A percentile compares a stretch with the other conserved stretches of the same genome.
These are phyloP conservation scores for Galeopsomyia nigrocyanea DNA, from an alignment of 2,888 invertebrate species.

Conservation along the genomic window DNA sequence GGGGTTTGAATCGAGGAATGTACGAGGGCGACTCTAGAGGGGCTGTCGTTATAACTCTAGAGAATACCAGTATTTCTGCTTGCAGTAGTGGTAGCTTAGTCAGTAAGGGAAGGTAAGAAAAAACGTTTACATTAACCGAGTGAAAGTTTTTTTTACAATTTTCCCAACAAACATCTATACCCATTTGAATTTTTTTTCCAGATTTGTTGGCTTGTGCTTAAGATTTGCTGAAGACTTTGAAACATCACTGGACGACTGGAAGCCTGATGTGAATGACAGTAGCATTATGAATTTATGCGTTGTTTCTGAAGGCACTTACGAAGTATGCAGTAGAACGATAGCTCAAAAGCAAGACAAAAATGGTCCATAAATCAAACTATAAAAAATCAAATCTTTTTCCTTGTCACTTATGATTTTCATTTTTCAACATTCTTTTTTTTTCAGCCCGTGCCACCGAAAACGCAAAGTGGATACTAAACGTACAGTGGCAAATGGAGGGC, in stretches of 20 bases:
- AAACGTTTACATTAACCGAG: conserved; percentile 3
- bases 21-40: conserved; percentile 86
- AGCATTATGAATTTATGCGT: conserved; percentile 92
- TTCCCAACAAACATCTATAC: neutral
- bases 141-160: no score
- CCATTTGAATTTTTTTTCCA: conserved; percentile 60
- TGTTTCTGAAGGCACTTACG: conserved; percentile 99
- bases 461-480: conserved; percentile 98
- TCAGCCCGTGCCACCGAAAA: conserved; percentile 75
- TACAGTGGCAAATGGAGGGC: conserved; percentile 99
- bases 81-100: conserved; percentile 97
- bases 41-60: conserved; percentile 95
- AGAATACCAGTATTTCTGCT: conserved; percentile 95
- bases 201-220: conserved; percentile 90
- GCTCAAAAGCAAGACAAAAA: conserved; percentile 82
- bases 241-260: conserved; percentile 97
- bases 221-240: conserved; percentile 98
- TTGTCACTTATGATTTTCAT: neutral
- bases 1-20: conserved; percentile 75
- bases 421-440: no score
- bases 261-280: conserved; percentile 86
- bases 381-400: neutral
- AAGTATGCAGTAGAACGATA: conserved; percentile 94
- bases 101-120: conserved; percentile 79
- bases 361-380: neutral